Evolutionary conservation across 2,113 vertebrate species (phyloP).

Genomic region (Pachypanchax playfairii): DNA sequence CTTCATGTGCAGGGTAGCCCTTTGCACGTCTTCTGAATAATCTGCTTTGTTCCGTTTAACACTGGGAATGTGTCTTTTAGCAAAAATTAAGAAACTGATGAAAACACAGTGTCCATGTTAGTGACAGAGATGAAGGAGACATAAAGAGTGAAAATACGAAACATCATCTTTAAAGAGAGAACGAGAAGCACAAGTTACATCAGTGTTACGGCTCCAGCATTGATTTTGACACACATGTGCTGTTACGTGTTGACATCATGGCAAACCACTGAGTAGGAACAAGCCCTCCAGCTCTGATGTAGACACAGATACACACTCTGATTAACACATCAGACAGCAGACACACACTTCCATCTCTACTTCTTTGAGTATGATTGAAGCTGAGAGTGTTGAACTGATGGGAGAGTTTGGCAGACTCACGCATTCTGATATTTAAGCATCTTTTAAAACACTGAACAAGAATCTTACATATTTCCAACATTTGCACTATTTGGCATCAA

Average conservation of each 20-base stretch:
- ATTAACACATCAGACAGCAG: background rate
- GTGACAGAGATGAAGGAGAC: background rate
- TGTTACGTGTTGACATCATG: slow-evolving; percentile 42
- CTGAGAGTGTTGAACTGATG: slow-evolving; percentile 46
- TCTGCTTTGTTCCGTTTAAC: background rate
- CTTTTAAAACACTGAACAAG: slow-evolving; percentile 2
- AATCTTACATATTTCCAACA: slow-evolving; percentile 2
- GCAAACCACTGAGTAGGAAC: slow-evolving; percentile 43
- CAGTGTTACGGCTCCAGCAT: slow-evolving; percentile 16
- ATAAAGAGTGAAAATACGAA: background rate
- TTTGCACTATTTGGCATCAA: slow-evolving; percentile 5
- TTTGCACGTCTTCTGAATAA: too few species aligned
- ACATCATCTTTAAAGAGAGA: background rate
- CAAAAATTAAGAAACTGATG: background rate
- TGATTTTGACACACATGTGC: slow-evolving; percentile 38
- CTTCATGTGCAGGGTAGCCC: too few species aligned
- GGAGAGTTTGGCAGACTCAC: slow-evolving; percentile 43
- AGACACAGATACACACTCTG: slow-evolving; percentile 1
- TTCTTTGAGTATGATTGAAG: slow-evolving; percentile 46
- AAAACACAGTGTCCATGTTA: background rate
- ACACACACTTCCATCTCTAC: slow-evolving; percentile 19
- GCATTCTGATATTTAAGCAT: slow-evolving; percentile 62
- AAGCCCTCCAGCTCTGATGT: slow-evolving; percentile 21
- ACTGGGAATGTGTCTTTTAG: background rate
- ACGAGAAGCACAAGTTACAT: slow-evolving; percentile 14